phyloP scores from a whole-genome alignment of 2,888 invertebrate genomes.

The Incurvaria masculella region DNA sequence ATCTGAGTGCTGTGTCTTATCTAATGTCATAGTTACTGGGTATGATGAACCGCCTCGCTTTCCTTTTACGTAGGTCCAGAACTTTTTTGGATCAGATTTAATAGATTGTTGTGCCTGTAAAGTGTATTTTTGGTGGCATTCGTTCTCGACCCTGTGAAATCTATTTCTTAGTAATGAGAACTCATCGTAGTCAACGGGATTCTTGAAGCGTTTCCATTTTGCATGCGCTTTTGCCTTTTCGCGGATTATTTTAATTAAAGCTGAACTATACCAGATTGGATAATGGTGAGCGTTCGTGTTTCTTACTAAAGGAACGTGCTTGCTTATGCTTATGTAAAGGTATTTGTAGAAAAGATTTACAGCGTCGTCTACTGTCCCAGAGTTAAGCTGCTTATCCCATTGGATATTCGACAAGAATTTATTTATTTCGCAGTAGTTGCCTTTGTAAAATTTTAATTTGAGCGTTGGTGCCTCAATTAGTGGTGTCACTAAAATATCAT shows the following conservation, averaged over 20 bases:
- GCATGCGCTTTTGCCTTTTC: conserved; percentile 2
- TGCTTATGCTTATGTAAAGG: not conserved
- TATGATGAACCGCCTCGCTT: not conserved
- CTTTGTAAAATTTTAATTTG: not conserved
- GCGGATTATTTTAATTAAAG: not conserved
- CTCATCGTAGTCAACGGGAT: conserved; percentile 2
- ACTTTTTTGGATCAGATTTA: not conserved
- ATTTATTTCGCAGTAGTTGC: not conserved
- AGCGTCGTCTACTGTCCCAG: not conserved
- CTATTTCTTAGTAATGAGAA: not conserved
- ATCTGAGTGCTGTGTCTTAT: not conserved
- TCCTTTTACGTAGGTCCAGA: not conserved
- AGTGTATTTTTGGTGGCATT: not conserved
- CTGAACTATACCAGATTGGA: not conserved
- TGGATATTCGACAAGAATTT: not conserved
- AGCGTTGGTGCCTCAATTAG: not conserved
- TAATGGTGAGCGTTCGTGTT: not conserved
- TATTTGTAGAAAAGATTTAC: not conserved
- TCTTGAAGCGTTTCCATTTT: not conserved
- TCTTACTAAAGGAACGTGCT: not conserved
- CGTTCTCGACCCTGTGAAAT: not conserved
- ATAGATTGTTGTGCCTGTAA: not conserved
- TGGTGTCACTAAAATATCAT: not conserved
- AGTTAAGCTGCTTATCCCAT: not conserved
- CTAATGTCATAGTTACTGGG: not conserved